phyloP scores from a whole-genome alignment of 2,797 vertebrate genomes.

The Macrochelys suwanniensis region DNA sequence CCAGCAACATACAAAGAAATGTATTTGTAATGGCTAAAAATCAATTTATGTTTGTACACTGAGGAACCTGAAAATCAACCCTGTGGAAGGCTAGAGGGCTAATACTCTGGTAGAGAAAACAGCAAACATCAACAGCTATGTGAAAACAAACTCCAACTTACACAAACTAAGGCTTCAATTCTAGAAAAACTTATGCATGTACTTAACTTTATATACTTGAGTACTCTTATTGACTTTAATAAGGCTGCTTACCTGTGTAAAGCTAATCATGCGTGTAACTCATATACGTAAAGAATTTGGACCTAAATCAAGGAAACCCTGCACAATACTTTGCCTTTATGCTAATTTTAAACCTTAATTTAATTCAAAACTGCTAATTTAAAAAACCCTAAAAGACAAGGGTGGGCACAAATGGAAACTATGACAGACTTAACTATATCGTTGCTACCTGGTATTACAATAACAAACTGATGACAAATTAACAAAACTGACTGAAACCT shows the following conservation, averaged over 20 bases:
- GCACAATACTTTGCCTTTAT: conserved; percentile 15
- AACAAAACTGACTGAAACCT: background rate
- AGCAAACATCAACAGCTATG: background rate
- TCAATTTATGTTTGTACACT: conserved; percentile 42
- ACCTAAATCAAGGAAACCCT: background rate
- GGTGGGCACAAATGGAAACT: background rate
- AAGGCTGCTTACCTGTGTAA: background rate
- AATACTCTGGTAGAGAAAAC: conserved; percentile 9
- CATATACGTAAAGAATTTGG: background rate
- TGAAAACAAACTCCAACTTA: background rate
- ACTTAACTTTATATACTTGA: background rate
- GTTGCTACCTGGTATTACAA: background rate
- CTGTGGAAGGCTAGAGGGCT: background rate
- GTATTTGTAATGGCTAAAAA: conserved; percentile 55
- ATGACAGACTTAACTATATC: background rate
- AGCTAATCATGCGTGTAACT: background rate
- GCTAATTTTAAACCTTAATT: conserved; percentile 3
- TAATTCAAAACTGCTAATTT: background rate
- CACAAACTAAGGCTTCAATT: background rate
- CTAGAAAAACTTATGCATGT: conserved; percentile 3
- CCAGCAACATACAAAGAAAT: conserved; percentile 23
- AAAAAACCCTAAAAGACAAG: background rate
- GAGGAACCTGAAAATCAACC: conserved; percentile 27
- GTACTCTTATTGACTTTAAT: background rate
- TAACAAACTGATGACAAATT: background rate